phyloP scores from a whole-genome alignment of 2,888 invertebrate species.

The Synergus umbraculus region DNA sequence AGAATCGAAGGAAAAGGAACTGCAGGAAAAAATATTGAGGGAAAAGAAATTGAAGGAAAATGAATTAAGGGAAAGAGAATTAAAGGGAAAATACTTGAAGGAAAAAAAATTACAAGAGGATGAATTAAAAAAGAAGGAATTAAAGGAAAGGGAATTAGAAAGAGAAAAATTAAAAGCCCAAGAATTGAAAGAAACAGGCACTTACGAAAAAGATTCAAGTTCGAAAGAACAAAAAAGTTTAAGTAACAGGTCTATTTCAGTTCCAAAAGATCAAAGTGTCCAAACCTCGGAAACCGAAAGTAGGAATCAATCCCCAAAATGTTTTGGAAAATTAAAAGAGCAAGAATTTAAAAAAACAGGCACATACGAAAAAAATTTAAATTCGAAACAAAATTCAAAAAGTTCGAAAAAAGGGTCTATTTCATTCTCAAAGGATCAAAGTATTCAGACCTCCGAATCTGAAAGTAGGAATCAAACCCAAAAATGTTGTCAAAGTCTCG shows the following conservation, averaged over 20 bases:
- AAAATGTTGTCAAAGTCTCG: slow-evolving; percentile 9
- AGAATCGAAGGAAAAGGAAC: neutral
- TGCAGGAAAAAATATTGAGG: neutral
- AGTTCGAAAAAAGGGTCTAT: too few species aligned
- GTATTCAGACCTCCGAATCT: neutral
- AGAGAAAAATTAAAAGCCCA: neutral
- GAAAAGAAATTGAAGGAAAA: neutral
- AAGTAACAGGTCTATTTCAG: neutral
- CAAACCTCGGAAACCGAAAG: neutral
- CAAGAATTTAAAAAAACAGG: neutral
- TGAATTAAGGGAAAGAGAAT: neutral
- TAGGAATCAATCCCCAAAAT: neutral
- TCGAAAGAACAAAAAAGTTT: neutral
- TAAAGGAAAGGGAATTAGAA: neutral
- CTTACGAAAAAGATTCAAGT: neutral
- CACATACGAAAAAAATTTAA: neutral
- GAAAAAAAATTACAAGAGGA: neutral
- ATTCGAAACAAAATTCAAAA: neutral
- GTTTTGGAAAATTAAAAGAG: neutral
- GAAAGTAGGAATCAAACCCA: neutral
- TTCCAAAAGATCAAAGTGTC: neutral
- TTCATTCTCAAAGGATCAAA: neutral
- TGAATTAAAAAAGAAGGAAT: neutral
- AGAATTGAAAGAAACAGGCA: neutral
- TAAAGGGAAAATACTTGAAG: neutral